Evolutionary conservation across 2,888 invertebrate genomes (phyloP).

Genomic region (Hipparchia sbordonii): DNA sequence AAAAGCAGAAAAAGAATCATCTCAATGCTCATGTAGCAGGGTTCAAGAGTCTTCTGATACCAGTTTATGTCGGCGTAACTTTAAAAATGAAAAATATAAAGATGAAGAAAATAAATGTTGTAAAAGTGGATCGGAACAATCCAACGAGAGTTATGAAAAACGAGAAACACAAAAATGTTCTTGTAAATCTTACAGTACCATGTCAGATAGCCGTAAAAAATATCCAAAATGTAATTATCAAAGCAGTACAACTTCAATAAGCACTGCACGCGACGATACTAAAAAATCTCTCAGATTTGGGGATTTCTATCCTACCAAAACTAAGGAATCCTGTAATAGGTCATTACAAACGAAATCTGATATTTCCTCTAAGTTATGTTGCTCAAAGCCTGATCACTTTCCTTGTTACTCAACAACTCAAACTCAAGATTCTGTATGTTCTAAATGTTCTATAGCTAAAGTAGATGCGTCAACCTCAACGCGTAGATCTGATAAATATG

Average conservation of each 20-base stretch:
- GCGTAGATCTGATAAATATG: slow-evolving; percentile 41
- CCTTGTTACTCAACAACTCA: background rate
- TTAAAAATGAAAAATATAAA: background rate
- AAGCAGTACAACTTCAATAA: background rate
- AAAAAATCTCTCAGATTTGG: background rate
- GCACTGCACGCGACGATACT: background rate
- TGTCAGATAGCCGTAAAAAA: background rate
- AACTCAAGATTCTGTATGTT: background rate
- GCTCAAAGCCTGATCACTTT: background rate
- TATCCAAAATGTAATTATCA: background rate
- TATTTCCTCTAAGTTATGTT: slow-evolving; percentile 15
- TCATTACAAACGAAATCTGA: slow-evolving; percentile 16
- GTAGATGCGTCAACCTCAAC: slow-evolving; percentile 40
- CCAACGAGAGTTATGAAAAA: background rate
- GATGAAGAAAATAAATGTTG: slow-evolving; percentile 5
- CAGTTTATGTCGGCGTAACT: background rate
- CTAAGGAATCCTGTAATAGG: slow-evolving; percentile 7
- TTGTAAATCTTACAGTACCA: background rate
- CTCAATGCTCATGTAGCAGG: slow-evolving; percentile 15
- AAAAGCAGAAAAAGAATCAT: background rate
- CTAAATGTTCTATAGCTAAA: slow-evolving; percentile 18
- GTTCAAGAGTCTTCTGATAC: too few species aligned
- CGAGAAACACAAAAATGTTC: background rate
- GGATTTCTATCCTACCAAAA: background rate
- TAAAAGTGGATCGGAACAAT: background rate